phyloP scores from a whole-genome alignment of 2,113 vertebrate species.

The Nerophis lumbriciformis region DNA sequence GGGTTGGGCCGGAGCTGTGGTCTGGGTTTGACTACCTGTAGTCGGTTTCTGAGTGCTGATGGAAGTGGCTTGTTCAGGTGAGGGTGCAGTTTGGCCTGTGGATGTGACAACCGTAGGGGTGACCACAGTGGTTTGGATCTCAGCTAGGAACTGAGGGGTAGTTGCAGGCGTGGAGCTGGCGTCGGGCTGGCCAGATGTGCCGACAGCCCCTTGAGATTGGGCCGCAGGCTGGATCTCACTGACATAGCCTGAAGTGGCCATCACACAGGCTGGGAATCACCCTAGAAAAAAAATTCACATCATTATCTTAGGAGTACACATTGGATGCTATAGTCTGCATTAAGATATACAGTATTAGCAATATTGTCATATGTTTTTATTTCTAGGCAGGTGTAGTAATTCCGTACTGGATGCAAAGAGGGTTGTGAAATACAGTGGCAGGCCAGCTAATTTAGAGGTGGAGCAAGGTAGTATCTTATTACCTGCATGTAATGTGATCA shows the following conservation, averaged over 20 bases:
- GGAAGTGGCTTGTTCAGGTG: conserved; percentile 38
- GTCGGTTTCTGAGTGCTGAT: conserved; percentile 54
- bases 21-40: conserved; percentile 49
- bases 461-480: conserved; percentile 50
- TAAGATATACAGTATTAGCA: background rate
- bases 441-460: conserved; percentile 18
- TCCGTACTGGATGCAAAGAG: conserved; percentile 9
- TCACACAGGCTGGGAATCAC: conserved; percentile 62
- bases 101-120: conserved; percentile 52
- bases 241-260: conserved; percentile 87
- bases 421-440: conserved; percentile 8
- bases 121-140: conserved; percentile 61
- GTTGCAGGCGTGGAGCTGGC: conserved; percentile 45
- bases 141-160: conserved; percentile 57
- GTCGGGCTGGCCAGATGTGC: conserved; percentile 62
- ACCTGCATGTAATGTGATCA: conserved; percentile 57
- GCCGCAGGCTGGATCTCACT: conserved; percentile 81
- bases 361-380: too few species aligned
- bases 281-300: conserved; percentile 17
- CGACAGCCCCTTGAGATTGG: conserved; percentile 70
- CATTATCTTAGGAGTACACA: background rate
- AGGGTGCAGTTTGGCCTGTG: conserved; percentile 50
- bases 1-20: conserved; percentile 59
- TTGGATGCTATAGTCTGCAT: background rate
- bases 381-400: background rate